phyloP scores from a whole-genome alignment of 2,113 vertebrate genomes.

The Xenopus laevis region DNA sequence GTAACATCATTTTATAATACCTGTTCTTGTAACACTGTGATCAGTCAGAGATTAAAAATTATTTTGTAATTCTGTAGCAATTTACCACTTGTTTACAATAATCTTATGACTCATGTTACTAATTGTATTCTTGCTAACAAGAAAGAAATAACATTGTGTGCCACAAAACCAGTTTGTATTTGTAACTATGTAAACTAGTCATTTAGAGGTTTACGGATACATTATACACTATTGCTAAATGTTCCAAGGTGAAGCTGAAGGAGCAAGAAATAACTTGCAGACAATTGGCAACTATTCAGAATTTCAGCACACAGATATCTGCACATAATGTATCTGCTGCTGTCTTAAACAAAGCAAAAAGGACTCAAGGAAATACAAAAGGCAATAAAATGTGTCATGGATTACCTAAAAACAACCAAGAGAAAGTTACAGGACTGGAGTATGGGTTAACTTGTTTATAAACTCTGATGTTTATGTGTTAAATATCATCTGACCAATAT shows the following conservation, averaged over 20 bases:
- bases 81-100: slow-evolving; percentile 38
- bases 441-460: no score
- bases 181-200: slow-evolving; percentile 32
- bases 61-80: slow-evolving; percentile 24
- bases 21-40: slow-evolving; percentile 24
- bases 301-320: no score
- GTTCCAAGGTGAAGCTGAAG: background rate
- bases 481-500: no score
- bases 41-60: slow-evolving; percentile 30
- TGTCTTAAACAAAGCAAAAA: no score
- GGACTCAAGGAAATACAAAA: no score
- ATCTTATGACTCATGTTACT: slow-evolving; percentile 37
- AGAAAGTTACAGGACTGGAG: no score
- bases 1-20: slow-evolving; percentile 16
- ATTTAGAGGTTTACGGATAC: slow-evolving; percentile 11
- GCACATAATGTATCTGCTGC: no score
- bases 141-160: slow-evolving; percentile 35
- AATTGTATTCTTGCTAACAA: slow-evolving; percentile 38
- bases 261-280: no score
- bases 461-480: no score
- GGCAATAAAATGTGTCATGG: no score
- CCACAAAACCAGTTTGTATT: slow-evolving; percentile 31
- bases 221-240: slow-evolving; percentile 4
- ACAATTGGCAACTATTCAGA: no score
- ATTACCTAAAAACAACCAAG: no score